Evolutionary conservation across 2,113 vertebrate genomes (phyloP), one percentile per base, ranked within the genome.

Genomic region (Indicator maculatus): DNA sequence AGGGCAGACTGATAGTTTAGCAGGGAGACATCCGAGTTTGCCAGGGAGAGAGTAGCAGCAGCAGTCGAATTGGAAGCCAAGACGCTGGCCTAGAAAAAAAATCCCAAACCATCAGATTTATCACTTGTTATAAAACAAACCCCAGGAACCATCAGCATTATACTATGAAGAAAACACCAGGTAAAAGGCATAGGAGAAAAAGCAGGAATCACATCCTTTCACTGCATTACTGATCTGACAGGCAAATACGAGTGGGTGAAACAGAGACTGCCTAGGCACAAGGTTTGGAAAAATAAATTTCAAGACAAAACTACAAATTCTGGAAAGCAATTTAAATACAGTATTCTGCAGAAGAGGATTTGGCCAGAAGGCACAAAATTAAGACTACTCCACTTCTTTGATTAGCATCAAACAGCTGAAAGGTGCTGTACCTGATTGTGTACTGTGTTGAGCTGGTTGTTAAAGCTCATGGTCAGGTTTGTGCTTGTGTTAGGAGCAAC

Each of bases 391-490:
- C 26, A 12, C 26, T 56, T 67, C 19, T 87, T 55, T 39, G 18
- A 50, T 66, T 9, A 47, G 53, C 38, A n/a, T 11, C 47, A 44
- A 81, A 31, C 0, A 83, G 23, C 33, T 80, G 7, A 26, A 63
- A 92, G 38, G 38, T 63, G 38, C 55, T 53, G 7, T 93, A 99
- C 99, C 99, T 99, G 99, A 91, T 98, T 99, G 98, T 99, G 99
- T 60, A 98, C 97, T 73, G 98, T 98, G 95, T 98, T 99, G 45
- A 99, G 98, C 91, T 99, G 99, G 97, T 99, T 99, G 97, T 98
- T 99, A 98, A 99, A 99, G 95, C 99, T 99, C 97, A 99, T 99
- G 0, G 99, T 99, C 90, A 99, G 98, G 94, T 99, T 99, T 98
- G 99, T 98, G 96, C 98, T 99, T 96, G 99, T 98, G 53, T 99